Conservation (phyloP, 2,888 invertebrate genomes). For the Sphaeridia pumilis region DNA sequence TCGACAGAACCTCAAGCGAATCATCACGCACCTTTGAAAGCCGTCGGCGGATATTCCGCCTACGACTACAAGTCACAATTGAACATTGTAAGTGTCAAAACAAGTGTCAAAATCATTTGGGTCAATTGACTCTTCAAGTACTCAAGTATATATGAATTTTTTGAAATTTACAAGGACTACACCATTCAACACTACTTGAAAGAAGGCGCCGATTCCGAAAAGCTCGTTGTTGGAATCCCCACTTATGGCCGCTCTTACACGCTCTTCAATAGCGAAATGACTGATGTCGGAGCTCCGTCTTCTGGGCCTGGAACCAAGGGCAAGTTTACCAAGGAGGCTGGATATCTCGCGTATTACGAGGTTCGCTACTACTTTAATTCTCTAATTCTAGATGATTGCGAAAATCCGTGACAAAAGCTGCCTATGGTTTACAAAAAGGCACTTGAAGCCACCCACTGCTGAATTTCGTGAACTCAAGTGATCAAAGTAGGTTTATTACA, state of each 20-base stretch:
- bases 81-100: slow-evolving; percentile 70
- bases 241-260: slow-evolving; percentile 77
- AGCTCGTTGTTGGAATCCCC: slow-evolving; percentile 41
- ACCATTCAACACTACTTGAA: slow-evolving; percentile 40
- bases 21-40: slow-evolving; percentile 77
- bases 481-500: too few species aligned
- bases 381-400: too few species aligned
- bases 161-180: slow-evolving; percentile 38
- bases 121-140: too few species aligned
- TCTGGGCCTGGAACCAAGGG: slow-evolving; percentile 86
- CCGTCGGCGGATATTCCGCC: slow-evolving; percentile 64
- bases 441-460: too few species aligned
- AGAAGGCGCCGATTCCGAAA: slow-evolving; percentile 39
- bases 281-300: slow-evolving; percentile 71
- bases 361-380: slow-evolving; percentile 42
- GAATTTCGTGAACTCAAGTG: too few species aligned
- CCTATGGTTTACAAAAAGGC: too few species aligned
- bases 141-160: slow-evolving; percentile 8
- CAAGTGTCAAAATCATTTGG: too few species aligned
- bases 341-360: slow-evolving; percentile 86
- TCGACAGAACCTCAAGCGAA: slow-evolving; percentile 82
- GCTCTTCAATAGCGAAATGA: slow-evolving; percentile 69
- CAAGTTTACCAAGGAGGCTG: slow-evolving; percentile 81
- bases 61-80: slow-evolving; percentile 78
- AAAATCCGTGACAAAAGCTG: too few species aligned